phyloP scores from a whole-genome alignment of 1,140 invertebrate species.

The Nautilus pompilius region DNA sequence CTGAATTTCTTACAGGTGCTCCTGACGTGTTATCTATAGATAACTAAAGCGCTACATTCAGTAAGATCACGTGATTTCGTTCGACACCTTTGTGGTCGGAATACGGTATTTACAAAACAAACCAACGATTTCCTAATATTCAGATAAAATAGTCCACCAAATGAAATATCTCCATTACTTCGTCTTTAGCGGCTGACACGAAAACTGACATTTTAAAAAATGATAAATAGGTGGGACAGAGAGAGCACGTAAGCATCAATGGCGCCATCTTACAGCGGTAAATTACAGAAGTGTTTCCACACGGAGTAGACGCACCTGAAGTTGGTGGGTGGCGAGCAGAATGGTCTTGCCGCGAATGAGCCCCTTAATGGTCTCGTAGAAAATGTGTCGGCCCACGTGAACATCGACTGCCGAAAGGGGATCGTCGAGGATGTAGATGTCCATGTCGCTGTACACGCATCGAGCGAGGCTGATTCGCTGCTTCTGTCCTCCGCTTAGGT shows the following conservation, averaged over 20 bases:
- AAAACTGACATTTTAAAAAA: background rate
- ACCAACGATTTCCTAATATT: too few relatives aligned
- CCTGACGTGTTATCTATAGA: too few relatives aligned
- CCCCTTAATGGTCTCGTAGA: conserved; percentile 35
- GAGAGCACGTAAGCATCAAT: background rate
- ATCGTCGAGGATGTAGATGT: conserved; percentile 59
- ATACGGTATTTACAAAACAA: too few relatives aligned
- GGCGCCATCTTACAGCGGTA: background rate
- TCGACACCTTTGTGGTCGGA: too few relatives aligned
- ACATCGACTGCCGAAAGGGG: conserved; percentile 57
- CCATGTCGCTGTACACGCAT: conserved; percentile 72
- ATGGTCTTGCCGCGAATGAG: conserved; percentile 66
- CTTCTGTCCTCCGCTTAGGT: conserved; percentile 95
- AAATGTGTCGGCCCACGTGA: conserved; percentile 53
- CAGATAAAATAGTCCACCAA: too few relatives aligned
- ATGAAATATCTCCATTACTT: too few relatives aligned
- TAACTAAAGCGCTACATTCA: too few relatives aligned
- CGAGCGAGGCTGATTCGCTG: conserved; percentile 90
- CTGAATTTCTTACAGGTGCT: too few relatives aligned
- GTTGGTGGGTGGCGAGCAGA: conserved; percentile 64
- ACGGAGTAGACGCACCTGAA: conserved; percentile 53
- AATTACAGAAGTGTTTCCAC: background rate
- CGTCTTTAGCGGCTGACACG: too few relatives aligned
- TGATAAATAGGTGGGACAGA: background rate
- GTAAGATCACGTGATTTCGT: too few relatives aligned